Conservation (phyloP, 1,140 invertebrate species). For the Drosophila azteca region DNA sequence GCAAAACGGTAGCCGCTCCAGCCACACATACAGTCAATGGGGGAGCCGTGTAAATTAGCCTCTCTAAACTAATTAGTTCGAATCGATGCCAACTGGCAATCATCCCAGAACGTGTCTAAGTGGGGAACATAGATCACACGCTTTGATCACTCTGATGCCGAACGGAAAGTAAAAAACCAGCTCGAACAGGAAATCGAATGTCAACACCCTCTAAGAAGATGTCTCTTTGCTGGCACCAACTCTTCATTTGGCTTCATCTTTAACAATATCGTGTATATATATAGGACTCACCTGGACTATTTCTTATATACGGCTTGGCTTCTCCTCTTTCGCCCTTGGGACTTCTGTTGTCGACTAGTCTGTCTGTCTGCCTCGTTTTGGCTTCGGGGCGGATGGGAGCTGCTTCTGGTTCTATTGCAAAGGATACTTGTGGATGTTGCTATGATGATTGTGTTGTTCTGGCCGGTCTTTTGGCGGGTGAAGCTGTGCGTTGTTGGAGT, state of each 20-base stretch:
- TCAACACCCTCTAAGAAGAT: too few species aligned
- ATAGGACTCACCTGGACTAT: conserved; percentile 21
- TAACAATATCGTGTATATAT: too few species aligned
- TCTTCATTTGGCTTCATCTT: too few species aligned
- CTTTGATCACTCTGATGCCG: background rate
- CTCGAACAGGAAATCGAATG: background rate
- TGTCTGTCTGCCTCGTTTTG: background rate
- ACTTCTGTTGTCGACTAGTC: background rate
- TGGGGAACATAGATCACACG: conserved; percentile 7
- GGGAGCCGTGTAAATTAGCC: conserved; percentile 38
- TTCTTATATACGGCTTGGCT: conserved; percentile 14
- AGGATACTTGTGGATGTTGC: conserved; percentile 21
- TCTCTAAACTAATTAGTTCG: conserved; percentile 48
- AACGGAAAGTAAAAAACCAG: background rate
- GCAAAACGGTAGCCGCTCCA: conserved; percentile 27
- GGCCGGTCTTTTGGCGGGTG: conserved; percentile 41
- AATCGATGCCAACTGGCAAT: conserved; percentile 35
- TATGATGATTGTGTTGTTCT: conserved; percentile 22
- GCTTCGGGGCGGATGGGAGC: conserved; percentile 1
- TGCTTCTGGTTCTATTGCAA: conserved; percentile 37
- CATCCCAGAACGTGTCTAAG: conserved; percentile 37
- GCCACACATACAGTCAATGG: background rate
- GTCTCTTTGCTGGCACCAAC: too few species aligned
- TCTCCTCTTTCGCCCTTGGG: conserved; percentile 22
- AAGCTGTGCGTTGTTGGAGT: conserved; percentile 68